Conservation (phyloP, 2,113 vertebrate genomes). For the Aix galericulata region DNA sequence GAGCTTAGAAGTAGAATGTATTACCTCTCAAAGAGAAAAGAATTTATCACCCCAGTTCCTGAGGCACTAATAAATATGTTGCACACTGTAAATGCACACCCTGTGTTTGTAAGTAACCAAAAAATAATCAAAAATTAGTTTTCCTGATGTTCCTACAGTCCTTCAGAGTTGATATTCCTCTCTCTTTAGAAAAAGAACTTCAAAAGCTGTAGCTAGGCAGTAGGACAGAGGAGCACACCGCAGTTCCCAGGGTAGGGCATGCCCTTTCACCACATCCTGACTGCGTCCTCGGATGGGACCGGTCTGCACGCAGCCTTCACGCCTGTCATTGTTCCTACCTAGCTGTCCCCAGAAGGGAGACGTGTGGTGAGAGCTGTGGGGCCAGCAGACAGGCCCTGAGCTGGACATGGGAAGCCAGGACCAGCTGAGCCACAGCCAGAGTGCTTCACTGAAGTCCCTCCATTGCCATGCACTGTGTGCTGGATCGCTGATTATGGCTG, state of each 20-base stretch:
- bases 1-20: background rate
- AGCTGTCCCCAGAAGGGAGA: background rate
- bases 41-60: background rate
- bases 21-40: background rate
- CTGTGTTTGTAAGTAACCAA: background rate
- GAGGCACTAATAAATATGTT: background rate
- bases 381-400: background rate
- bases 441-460: background rate
- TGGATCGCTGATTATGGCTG: rapidly evolving
- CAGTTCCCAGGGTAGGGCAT: background rate
- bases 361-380: background rate
- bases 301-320: background rate
- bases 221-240: rapidly evolving
- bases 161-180: background rate
- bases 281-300: rapidly evolving
- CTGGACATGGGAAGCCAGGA: rapidly evolving
- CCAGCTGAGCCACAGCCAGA: background rate
- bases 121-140: background rate
- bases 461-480: background rate
- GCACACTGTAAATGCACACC: background rate
- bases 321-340: rapidly evolving
- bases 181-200: background rate
- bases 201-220: background rate
- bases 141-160: background rate
- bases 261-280: background rate